These are phyloP conservation scores for Poeciliopsis retropinna DNA, from an alignment of 2,113 vertebrate genomes.

Conservation along the genomic window DNA sequence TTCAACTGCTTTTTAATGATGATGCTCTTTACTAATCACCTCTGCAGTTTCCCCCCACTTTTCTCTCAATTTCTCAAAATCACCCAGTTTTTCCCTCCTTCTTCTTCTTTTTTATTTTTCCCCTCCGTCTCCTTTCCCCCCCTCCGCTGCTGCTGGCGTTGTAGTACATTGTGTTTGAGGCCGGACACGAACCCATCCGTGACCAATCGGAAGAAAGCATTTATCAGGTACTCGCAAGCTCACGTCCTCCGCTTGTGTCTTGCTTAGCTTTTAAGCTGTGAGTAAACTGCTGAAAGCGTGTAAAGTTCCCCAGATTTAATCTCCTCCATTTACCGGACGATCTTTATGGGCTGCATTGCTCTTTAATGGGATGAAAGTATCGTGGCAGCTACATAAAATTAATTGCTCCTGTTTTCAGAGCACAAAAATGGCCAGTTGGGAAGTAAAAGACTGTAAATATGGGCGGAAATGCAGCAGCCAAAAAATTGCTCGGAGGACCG, in stretches of 20 bases:
- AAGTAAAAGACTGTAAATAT: constrained; percentile 27
- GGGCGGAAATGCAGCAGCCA: constrained; percentile 31
- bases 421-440: constrained; percentile 34
- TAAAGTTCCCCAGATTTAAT: constrained; percentile 26
- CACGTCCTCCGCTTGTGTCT: constrained; percentile 59
- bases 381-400: constrained; percentile 18
- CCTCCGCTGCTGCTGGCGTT: constrained; percentile 82
- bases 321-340: constrained; percentile 2
- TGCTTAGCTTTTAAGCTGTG: constrained; percentile 18
- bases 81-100: constrained; percentile 61
- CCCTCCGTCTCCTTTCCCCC: constrained; percentile 49
- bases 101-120: constrained; percentile 48
- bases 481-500: constrained; percentile 14
- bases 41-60: constrained; percentile 74
- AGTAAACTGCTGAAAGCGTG: constrained; percentile 19
- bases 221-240: constrained; percentile 94
- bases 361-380: constrained; percentile 18
- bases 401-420: constrained; percentile 17
- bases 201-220: constrained; percentile 99
- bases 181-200: constrained; percentile 99
- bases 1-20: constrained; percentile 48
- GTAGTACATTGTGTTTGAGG: constrained; percentile 99
- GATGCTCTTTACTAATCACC: constrained; percentile 76
- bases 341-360: constrained; percentile 14
- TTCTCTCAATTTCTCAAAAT: constrained; percentile 65